Evolutionary conservation across 2,113 vertebrate genomes (phyloP).

Genomic region (Phylloscopus whistleri): DNA sequence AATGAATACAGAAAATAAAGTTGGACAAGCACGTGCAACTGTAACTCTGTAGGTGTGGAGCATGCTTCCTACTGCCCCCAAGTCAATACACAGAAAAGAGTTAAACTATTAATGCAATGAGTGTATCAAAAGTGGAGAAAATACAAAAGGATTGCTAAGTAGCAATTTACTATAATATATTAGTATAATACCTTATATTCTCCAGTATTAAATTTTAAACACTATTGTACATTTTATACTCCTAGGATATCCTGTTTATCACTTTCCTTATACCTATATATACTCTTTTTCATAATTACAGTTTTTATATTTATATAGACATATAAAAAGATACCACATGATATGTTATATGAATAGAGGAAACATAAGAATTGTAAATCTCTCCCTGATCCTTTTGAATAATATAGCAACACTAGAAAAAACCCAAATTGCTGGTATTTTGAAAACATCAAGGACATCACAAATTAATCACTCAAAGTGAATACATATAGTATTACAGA

Average conservation of each 20-base stretch:
- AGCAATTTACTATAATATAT: neutral
- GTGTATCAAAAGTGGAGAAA: neutral
- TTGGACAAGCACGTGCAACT: neutral
- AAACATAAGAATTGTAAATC: neutral
- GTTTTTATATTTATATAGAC: neutral
- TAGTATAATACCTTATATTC: neutral
- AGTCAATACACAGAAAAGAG: neutral
- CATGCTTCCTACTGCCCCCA: neutral
- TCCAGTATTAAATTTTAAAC: neutral
- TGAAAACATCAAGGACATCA: neutral
- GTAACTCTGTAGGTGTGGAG: neutral
- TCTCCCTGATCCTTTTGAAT: neutral
- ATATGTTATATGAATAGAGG: neutral
- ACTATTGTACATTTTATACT: neutral
- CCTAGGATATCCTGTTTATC: neutral
- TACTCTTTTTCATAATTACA: neutral
- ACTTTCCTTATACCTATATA: neutral
- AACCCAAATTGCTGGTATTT: neutral
- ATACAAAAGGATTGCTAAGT: neutral
- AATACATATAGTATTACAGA: neutral
- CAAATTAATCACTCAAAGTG: neutral
- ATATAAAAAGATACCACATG: neutral
- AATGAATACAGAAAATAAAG: neutral
- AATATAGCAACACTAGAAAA: neutral
- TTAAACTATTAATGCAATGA: neutral